Conservation (phyloP, 2,797 vertebrate species). For the Stomatorhinus walkeri region DNA sequence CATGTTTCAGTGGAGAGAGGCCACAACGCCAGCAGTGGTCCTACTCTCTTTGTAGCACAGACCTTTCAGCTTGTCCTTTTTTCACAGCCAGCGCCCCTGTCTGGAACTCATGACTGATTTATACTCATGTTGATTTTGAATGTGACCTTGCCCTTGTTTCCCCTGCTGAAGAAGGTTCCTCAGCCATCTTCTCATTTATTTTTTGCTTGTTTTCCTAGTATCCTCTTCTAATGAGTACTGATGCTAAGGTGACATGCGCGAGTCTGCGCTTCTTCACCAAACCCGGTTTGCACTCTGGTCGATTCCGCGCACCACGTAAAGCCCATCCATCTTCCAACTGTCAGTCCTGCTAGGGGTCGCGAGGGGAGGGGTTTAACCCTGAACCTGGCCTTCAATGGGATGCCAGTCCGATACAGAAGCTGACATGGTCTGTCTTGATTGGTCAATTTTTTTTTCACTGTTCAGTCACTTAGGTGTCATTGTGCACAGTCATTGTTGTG, state of each 20-base stretch:
- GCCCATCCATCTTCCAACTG: not conserved
- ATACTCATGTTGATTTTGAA: not conserved
- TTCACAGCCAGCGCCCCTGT: not conserved
- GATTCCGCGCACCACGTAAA: not conserved
- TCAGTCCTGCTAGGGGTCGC: not conserved
- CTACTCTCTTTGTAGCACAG: not conserved
- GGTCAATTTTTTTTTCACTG: not conserved
- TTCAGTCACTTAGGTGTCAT: not conserved
- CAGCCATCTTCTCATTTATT: not conserved
- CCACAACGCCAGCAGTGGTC: not conserved
- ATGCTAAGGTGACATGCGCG: not conserved
- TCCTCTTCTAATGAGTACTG: not conserved
- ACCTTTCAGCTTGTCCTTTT: not conserved
- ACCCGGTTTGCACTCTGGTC: no score
- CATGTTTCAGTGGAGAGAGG: not conserved
- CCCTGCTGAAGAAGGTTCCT: not conserved
- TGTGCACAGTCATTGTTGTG: not conserved
- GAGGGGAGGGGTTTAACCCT: not conserved
- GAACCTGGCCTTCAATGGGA: not conserved
- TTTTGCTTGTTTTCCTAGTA: not conserved
- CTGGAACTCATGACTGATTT: not conserved
- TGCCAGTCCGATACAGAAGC: not conserved
- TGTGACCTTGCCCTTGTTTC: not conserved
- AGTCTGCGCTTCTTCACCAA: not conserved
- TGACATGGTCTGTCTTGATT: not conserved